A percentile compares a stretch with the other conserved stretches of the same genome.
Conservation (phyloP, 2,888 invertebrate species). For the Chironomus riparius region DNA sequence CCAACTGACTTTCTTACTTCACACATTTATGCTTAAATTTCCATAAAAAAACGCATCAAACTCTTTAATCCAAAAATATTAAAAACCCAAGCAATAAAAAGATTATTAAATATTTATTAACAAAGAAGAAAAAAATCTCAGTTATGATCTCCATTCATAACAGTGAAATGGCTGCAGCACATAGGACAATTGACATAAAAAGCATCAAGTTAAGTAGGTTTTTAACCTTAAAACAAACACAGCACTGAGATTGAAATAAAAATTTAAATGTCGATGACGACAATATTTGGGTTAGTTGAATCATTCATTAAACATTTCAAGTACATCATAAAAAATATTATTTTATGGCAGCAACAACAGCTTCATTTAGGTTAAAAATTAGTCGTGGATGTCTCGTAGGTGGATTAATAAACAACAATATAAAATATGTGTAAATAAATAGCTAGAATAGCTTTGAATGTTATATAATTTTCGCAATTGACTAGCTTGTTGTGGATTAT, state of each 20-base stretch:
- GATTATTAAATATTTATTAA: no score
- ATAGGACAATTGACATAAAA: neutral
- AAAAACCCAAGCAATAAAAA: no score
- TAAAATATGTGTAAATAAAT: neutral
- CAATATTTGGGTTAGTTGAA: conserved; percentile 1
- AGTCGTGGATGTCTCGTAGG: neutral
- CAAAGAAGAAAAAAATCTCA: neutral
- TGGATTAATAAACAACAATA: neutral
- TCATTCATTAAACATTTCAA: neutral
- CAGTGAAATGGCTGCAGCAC: neutral
- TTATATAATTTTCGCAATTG: neutral
- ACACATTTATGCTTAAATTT: no score
- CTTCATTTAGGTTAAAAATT: neutral
- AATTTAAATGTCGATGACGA: neutral
- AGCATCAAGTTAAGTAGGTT: neutral
- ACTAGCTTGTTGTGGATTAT: no score
- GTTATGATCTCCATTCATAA: neutral
- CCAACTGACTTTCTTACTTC: no score
- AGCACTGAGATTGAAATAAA: neutral
- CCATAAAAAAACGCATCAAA: no score
- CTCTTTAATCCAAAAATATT: no score
- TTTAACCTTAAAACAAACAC: conserved; percentile 1
- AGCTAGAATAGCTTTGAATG: neutral
- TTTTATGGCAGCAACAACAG: neutral
- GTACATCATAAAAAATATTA: neutral